Conservation (phyloP, 2,797 vertebrate genomes). For the Acanthornis magna region DNA sequence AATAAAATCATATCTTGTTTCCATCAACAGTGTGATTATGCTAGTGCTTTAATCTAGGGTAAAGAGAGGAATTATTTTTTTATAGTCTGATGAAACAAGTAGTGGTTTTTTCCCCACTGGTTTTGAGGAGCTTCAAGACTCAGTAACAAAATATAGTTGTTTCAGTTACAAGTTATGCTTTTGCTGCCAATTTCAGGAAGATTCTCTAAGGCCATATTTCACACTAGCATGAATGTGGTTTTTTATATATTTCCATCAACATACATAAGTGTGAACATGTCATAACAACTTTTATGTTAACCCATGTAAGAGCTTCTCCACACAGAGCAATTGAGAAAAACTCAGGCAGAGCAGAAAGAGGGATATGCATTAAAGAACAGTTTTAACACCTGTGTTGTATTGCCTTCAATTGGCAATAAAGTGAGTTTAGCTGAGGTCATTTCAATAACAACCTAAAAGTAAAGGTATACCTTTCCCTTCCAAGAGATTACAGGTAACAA, state of each 20-base stretch:
- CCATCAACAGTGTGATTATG: background rate
- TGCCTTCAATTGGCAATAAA: background rate
- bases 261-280: background rate
- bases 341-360: background rate
- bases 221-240: accelerated
- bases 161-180: background rate
- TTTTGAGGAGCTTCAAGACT: background rate
- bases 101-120: accelerated
- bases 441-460: background rate
- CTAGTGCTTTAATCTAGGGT: background rate
- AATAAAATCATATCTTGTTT: background rate
- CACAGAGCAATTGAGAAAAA: background rate
- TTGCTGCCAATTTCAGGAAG: background rate
- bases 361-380: background rate
- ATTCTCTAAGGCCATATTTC: background rate
- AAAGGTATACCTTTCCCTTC: background rate
- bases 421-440: background rate
- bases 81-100: background rate
- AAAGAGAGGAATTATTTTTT: background rate
- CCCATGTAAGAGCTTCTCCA: background rate
- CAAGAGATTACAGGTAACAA: background rate
- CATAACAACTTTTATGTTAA: background rate
- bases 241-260: background rate
- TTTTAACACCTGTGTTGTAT: background rate
- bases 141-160: background rate